Base-by-base conservation (phyloP, 1,140 invertebrate species). In the Antheraea mylitta region DNA sequence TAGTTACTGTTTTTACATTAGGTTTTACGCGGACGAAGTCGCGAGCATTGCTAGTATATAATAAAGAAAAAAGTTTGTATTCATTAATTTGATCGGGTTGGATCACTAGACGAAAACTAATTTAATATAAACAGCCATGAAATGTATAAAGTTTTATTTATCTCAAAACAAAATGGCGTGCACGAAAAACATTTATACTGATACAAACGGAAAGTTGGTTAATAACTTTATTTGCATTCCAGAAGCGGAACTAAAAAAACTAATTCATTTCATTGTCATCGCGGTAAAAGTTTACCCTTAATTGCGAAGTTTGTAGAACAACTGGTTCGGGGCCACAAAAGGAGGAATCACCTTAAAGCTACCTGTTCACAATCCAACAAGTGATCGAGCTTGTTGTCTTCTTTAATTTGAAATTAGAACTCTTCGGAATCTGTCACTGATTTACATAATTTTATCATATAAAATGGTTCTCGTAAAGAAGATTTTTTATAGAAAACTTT, bases 261-360 rank as follows among this genome's bases (percentile, higher is more conserved):
- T 48, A 48, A 65, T 38, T 65, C 64, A 65, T 65, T 38, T 65
- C 38, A 48, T 65, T 65, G 64, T 65, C 64, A 42, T 48, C 64
- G 64, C 38, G 37, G 36, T 45, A 13, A n/a, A 53, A 65, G 38
- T 65, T 65, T 65, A 42, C 45, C n/a, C 38, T 65, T 65, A 65
- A 65, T 65, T 65, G 64, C 64, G 42, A 65, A 65, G 64, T 65
- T 61, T 48, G 64, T 18, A 42, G 64, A 61, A 65, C 64, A 65
- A 65, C 64, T 61, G 62, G 13, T 22, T n/a, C 18, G 18, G 38
- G 13, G 18, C 22, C 7, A 63, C 37, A 63, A 63, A 63, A 63
- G 30, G 37, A 53, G 13, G 45, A 53, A 53, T 53, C 45, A 16
- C 11, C 0, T 48, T 53, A 53, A 53, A 53, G 11, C 45, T 53